Evolutionary conservation across 2,113 vertebrate species (phyloP), one percentile per base, ranked within the genome.

Genomic region (Rostratula benghalensis): DNA sequence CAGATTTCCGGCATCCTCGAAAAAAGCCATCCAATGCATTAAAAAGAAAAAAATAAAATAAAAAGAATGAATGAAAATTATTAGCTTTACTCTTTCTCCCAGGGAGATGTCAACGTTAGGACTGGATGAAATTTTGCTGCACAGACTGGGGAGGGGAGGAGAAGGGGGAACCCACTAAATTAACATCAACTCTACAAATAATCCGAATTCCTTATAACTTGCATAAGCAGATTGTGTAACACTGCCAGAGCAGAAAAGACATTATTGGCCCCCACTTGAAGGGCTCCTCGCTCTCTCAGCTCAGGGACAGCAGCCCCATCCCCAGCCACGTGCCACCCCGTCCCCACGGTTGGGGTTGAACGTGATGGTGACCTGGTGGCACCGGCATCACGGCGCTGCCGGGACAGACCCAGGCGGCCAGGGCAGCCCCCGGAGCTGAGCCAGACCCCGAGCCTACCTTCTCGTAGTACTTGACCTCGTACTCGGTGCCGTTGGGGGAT

Each of bases 391-490:
- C 48, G 7, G 1, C 7, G 18, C 15, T 30, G 46, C 45, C 11
- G 21, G 56, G 41, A 17, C 56, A 50, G 73, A 33, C 4, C 10
- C 1, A 11, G 70, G 13, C 13, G 35, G n/a, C 9, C 2, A 25
- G 59, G 63, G 63, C 16, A 64, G 68, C 3, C 4, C 11, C 28
- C 1, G 0, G 22, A 35, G 15, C 2, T 4, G 4, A 28, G 56
- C 5, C 39, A 1, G 24, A 6, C 84, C 84, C 71, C 67, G 71
- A 46, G 9, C 90, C 79, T 98, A 99, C 99, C 99, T 99, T 99
- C 97, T 99, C 99, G 0, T 98, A 99, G 98, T 99, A 99, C 73
- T 99, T 99, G 97, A 99, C 98, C 97, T 99, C 99, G 0, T 99
- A 99, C 88, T 99, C 99, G 0, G 98, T 99, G 97, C 98, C 93